Percentiles rank a stretch among this genome's conserved stretches.
Conservation (phyloP, 1,140 invertebrate species). For the Forficula auricularia region DNA sequence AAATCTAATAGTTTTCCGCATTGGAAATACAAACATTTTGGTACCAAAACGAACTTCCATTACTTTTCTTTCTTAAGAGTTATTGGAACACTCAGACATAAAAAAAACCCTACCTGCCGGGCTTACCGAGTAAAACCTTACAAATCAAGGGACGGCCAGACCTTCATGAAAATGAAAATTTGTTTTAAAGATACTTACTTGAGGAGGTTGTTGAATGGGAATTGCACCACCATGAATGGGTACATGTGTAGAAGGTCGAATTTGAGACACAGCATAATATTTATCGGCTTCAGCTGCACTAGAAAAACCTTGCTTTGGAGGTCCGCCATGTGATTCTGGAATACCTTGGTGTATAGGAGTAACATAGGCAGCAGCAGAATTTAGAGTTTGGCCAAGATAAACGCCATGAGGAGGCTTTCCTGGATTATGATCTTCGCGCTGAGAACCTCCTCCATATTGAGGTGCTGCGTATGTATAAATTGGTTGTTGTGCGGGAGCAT, state of each 20-base stretch:
- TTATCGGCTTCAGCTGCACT: slow-evolving; percentile 10
- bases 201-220: slow-evolving; percentile 32
- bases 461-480: slow-evolving; percentile 24
- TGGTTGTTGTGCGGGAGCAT: slow-evolving; percentile 22
- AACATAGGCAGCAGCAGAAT: slow-evolving; percentile 21
- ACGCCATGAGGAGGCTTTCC: slow-evolving; percentile 5
- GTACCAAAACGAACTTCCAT: no score
- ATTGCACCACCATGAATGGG: slow-evolving; percentile 30
- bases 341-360: slow-evolving; percentile 21
- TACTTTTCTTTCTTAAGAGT: no score
- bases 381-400: slow-evolving; percentile 3
- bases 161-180: no score
- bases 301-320: slow-evolving; percentile 6
- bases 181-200: slow-evolving; percentile 27
- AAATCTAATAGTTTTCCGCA: no score
- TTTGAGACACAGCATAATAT: slow-evolving; percentile 13
- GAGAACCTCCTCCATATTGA: slow-evolving; percentile 15
- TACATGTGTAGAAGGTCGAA: slow-evolving; percentile 29
- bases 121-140: background rate
- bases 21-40: no score
- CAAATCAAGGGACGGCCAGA: no score
- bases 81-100: background rate
- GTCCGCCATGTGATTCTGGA: background rate
- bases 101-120: background rate
- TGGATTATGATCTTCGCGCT: background rate